These are phyloP conservation scores for Silurus lanzhouensis DNA, from an alignment of 2,797 vertebrate species.

Conservation along the genomic window DNA sequence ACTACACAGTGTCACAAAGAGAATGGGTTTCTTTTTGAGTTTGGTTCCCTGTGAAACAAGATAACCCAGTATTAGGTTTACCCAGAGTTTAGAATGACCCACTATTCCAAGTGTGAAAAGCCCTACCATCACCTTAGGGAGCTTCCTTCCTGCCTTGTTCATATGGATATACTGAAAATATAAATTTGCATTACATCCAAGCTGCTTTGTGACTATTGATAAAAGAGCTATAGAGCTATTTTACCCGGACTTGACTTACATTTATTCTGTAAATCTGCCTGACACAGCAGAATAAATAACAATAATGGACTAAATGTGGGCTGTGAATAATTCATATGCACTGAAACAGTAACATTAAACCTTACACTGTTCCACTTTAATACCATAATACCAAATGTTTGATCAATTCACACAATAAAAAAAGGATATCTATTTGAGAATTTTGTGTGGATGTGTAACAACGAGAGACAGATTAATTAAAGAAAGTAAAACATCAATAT, in stretches of 20 bases:
- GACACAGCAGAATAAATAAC: neutral
- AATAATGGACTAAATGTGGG: neutral
- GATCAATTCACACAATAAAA: neutral
- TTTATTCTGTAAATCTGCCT: neutral
- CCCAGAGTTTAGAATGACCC: too few species aligned
- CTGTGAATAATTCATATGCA: conserved; percentile 28
- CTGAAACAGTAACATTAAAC: neutral
- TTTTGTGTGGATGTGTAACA: neutral
- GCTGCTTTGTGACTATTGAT: neutral
- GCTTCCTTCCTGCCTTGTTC: neutral
- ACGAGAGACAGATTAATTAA: neutral
- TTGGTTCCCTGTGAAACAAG: neutral
- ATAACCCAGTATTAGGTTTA: too few species aligned
- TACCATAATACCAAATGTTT: neutral
- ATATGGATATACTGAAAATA: neutral
- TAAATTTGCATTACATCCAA: neutral
- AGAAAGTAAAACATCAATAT: neutral
- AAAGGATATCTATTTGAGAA: neutral
- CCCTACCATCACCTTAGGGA: neutral
- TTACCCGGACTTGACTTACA: neutral
- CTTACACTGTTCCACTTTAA: neutral
- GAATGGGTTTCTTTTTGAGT: neutral
- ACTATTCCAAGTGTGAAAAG: too few species aligned
- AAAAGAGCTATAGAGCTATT: neutral
- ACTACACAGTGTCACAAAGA: neutral